phyloP scores from a whole-genome alignment of 2,113 vertebrate genomes.

The Pollimyrus isidori region DNA sequence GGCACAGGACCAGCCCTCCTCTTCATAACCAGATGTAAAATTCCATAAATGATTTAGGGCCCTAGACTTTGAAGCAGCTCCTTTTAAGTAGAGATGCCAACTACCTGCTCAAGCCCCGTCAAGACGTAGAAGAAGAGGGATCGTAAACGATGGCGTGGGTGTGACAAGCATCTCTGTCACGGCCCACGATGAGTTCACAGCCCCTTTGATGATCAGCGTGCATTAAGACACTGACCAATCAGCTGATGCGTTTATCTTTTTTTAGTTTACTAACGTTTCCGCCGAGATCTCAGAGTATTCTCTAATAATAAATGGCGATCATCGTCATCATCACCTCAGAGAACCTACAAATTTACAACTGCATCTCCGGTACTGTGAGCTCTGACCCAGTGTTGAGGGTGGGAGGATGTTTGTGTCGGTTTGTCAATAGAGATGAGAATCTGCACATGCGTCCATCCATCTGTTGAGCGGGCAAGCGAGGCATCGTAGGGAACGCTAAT shows the following conservation, averaged over 20 bases:
- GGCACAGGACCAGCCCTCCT: neutral
- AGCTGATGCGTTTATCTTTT: neutral
- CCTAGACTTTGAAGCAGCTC: neutral
- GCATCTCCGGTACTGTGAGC: neutral
- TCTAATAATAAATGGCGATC: neutral
- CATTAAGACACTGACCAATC: neutral
- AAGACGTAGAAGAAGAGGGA: neutral
- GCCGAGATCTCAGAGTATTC: neutral
- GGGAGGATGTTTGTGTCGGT: neutral
- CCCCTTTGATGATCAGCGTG: neutral
- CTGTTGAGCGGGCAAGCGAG: neutral
- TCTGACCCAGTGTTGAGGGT: neutral
- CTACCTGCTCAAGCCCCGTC: neutral
- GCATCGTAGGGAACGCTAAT: neutral
- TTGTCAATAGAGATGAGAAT: neutral
- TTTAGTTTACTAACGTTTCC: neutral
- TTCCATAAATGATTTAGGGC: neutral
- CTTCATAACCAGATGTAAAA: neutral
- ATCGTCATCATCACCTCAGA: neutral
- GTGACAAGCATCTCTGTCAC: neutral
- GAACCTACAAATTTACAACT: neutral
- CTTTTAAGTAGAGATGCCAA: neutral
- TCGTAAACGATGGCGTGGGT: neutral
- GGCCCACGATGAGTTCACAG: neutral
- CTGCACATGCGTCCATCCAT: neutral